These are phyloP conservation scores for Barnardius zonarius DNA, from an alignment of 2,113 vertebrate genomes.

Conservation along the genomic window DNA sequence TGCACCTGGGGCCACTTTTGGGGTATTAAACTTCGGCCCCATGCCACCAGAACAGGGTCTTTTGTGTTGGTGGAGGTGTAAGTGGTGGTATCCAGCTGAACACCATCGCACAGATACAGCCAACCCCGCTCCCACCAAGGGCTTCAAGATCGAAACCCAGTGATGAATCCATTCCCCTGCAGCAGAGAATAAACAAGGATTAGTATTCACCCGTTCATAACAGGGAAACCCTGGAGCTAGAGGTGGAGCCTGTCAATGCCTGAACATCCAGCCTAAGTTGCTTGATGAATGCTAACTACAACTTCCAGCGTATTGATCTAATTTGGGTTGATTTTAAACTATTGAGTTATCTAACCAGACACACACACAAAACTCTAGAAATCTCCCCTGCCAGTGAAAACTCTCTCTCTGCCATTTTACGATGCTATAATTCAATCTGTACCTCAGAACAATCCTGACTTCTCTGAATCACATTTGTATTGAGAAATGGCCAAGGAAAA, in stretches of 20 bases:
- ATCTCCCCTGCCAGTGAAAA: neutral
- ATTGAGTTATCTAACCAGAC: conserved; percentile 32
- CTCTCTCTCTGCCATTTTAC: neutral
- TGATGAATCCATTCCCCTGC: neutral
- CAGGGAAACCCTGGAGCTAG: conserved; percentile 52
- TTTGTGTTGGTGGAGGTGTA: rapidly evolving
- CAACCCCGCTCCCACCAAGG: neutral
- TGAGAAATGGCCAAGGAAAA: neutral
- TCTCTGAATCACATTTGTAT: conserved; percentile 8
- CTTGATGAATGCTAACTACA: conserved; percentile 39
- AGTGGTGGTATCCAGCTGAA: rapidly evolving
- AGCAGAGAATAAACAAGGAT: conserved; percentile 32
- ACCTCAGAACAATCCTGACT: neutral
- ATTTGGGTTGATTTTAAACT: conserved; percentile 48
- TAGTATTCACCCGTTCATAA: conserved; percentile 35
- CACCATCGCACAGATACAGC: rapidly evolving
- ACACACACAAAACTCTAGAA: neutral
- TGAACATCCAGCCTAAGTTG: conserved; percentile 25
- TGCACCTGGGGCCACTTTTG: neutral
- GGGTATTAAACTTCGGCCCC: neutral
- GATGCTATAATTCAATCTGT: neutral
- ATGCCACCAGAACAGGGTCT: rapidly evolving
- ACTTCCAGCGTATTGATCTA: conserved; percentile 51
- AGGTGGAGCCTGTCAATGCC: conserved; percentile 13
- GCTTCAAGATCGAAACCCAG: neutral